A percentile compares a stretch with the other conserved stretches of the same genome.
phyloP scores from a whole-genome alignment of 2,888 invertebrate species.

The Limenitis camilla region DNA sequence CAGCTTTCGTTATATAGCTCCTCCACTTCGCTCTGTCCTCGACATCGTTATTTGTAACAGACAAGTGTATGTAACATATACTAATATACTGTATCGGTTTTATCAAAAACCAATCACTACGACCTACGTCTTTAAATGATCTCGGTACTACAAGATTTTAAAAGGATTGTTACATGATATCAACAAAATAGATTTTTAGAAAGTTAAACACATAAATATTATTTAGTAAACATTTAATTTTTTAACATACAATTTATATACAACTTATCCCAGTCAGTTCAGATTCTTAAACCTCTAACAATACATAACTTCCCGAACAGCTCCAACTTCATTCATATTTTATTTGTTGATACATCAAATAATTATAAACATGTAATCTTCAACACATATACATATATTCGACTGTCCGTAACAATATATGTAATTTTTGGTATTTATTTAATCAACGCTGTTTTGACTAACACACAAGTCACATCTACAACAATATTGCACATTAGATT shows the following conservation, averaged over 20 bases:
- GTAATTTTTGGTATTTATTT: too few relatives aligned
- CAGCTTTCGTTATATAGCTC: too few relatives aligned
- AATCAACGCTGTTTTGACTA: too few relatives aligned
- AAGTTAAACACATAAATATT: not conserved
- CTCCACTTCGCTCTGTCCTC: too few relatives aligned
- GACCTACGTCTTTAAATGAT: too few relatives aligned
- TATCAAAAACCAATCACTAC: too few relatives aligned
- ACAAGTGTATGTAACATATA: too few relatives aligned
- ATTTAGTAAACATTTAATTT: slow-evolving; percentile 28
- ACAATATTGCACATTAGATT: too few relatives aligned
- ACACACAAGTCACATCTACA: too few relatives aligned
- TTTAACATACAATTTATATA: slow-evolving; percentile 43
- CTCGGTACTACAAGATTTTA: not conserved
- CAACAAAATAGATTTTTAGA: not conserved
- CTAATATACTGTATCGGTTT: too few relatives aligned
- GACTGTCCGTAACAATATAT: too few relatives aligned
- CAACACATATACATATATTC: not conserved
- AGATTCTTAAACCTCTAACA: slow-evolving; percentile 50
- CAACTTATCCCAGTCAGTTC: slow-evolving; percentile 70
- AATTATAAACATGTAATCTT: slow-evolving; percentile 3
- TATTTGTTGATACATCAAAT: slow-evolving; percentile 1
- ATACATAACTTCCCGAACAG: slow-evolving; percentile 7
- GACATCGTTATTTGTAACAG: too few relatives aligned
- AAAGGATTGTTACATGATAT: not conserved
- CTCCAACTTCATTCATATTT: not conserved